Base-by-base conservation (phyloP, 2,888 invertebrate species). In the Holacanthella duospinosa region DNA sequence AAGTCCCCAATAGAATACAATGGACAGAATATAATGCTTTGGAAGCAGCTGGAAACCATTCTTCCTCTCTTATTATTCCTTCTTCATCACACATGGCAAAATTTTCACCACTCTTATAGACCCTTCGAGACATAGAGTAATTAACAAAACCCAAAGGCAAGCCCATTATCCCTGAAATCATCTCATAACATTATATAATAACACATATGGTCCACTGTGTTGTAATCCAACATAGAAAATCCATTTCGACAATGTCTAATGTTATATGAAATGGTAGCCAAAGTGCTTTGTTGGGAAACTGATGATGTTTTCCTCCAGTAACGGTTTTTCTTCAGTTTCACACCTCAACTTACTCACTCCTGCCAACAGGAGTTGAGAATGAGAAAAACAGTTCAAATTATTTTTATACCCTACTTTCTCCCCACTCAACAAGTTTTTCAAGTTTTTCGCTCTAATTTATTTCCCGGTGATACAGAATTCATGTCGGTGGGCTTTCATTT, bases 131-230 rank as follows among this genome's bases (percentile, higher is more conserved):
- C 48, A 21, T 48, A 48, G 4, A 48, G 48, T 48, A 48, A 48
- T 48, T 48, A 48, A 48, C 48, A 48, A 36, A 48, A 48, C 48
- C 48, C 48, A 48, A 48, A 48, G 48, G 48, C 48, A 48, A 48
- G 21, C 48, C 48, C 48, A 48, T 48, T 48, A 48, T 48, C 48
- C 48, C n/a, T n/a, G 21, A 48, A 48, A 48, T 48, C 48, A 48
- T 48, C 48, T 48, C 48, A 48, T 48, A 48, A 48, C 48, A 9
- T 48, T 48, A 36, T 48, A 48, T 48, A 48, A 48, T 16, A 48
- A 48, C 48, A 48, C 48, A 48, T 48, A 48, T 48, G 48, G 48
- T 48, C n/a, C 36, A 16, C 36, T 16, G 36, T 4, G 48, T 21
- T 48, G n/a, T n/a, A n/a, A n/a, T n/a, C n/a, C 21, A 48, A 48